These are phyloP conservation scores for Acrossocheilus fasciatus DNA, from an alignment of 2,797 vertebrate species.

Conservation along the genomic window DNA sequence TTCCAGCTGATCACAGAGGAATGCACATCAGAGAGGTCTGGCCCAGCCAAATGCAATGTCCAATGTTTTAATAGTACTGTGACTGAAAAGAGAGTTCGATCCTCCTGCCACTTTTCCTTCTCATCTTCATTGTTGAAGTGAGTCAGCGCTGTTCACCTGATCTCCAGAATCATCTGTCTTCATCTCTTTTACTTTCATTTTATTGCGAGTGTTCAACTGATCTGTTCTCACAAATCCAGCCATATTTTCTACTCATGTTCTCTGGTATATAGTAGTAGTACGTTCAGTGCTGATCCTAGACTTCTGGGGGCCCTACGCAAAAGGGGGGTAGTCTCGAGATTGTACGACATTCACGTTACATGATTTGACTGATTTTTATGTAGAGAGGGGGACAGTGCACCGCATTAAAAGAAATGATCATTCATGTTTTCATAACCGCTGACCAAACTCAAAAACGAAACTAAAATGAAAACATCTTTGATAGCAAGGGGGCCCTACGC, in stretches of 20 bases:
- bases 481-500: no score
- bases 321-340: no score
- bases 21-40: conserved; percentile 27
- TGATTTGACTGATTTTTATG: no score
- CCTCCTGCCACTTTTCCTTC: conserved; percentile 11
- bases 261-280: not conserved
- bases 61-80: conserved; percentile 56
- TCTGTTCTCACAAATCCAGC: conserved; percentile 28
- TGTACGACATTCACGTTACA: no score
- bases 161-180: not conserved
- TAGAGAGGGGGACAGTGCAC: no score
- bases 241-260: conserved; percentile 12
- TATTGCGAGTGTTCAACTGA: not conserved
- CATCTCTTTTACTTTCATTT: conserved; percentile 20
- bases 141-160: conserved; percentile 36
- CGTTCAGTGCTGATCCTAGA: conserved; percentile 35
- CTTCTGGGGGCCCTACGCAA: no score
- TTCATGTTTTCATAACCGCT: no score
- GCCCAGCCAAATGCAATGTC: conserved; percentile 26
- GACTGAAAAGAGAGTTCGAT: conserved; percentile 43
- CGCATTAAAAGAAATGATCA: no score
- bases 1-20: conserved; percentile 54
- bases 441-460: no score
- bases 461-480: no score
- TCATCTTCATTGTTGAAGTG: conserved; percentile 42